A percentile compares a stretch with the other conserved stretches of the same genome.
Conservation (phyloP, 1,140 invertebrate genomes). For the Bacillus rossius region DNA sequence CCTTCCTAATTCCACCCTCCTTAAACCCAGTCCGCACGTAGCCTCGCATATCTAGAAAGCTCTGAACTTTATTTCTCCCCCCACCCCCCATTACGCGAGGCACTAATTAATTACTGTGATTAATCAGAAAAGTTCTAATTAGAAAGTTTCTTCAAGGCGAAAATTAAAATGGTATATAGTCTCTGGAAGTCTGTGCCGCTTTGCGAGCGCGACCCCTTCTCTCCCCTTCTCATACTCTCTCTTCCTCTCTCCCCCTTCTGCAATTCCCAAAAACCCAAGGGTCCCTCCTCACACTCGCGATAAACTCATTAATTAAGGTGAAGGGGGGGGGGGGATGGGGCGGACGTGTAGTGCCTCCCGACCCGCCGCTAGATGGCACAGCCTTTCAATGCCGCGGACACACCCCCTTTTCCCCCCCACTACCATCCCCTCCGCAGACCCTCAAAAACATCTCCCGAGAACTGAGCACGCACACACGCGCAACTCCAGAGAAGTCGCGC, state of each 20-base stretch:
- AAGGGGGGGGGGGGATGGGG: conserved; percentile 18
- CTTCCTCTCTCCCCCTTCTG: conserved; percentile 17
- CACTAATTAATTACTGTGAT: conserved; percentile 51
- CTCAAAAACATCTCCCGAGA: neutral
- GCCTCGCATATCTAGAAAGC: no score
- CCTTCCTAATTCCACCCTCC: no score
- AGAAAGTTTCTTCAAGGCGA: conserved; percentile 45
- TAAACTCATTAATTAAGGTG: conserved; percentile 49
- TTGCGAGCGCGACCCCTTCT: neutral
- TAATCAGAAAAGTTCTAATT: conserved; percentile 53
- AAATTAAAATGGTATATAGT: conserved; percentile 45
- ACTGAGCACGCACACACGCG: neutral
- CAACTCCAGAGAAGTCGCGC: no score
- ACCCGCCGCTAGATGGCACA: neutral
- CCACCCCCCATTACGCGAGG: conserved; percentile 11
- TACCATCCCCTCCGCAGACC: neutral
- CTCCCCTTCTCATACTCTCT: conserved; percentile 14
- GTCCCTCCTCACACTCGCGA: conserved; percentile 38
- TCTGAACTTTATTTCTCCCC: conserved; percentile 10
- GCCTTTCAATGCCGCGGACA: neutral
- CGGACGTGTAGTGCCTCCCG: neutral
- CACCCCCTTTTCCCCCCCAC: neutral
- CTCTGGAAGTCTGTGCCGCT: no score
- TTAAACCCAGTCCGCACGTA: no score
- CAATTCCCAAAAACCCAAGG: neutral